Conservation (phyloP, 2,888 invertebrate species). For the Xestia sexstrigata region DNA sequence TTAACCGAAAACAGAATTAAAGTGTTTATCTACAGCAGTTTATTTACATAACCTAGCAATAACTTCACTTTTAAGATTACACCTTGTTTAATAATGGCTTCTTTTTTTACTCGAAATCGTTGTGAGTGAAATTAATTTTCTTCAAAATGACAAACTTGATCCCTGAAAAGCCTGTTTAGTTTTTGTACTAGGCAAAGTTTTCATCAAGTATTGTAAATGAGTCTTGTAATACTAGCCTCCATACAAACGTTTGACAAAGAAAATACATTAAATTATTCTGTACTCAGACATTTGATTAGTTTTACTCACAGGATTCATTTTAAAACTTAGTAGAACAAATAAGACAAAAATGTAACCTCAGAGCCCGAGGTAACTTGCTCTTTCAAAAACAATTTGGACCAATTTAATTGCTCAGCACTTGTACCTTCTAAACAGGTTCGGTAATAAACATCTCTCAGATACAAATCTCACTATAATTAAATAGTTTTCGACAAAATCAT, state of each 20-base stretch:
- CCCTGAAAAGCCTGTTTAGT: conserved; percentile 6
- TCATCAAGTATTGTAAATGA: background rate
- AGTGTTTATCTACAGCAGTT: conserved; percentile 17
- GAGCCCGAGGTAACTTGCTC: background rate
- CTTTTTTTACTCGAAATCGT: background rate
- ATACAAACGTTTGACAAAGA: background rate
- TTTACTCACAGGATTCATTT: background rate
- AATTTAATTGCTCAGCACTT: conserved; percentile 25
- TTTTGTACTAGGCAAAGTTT: background rate
- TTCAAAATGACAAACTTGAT: conserved; percentile 4
- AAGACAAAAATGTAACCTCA: background rate
- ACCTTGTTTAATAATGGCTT: background rate
- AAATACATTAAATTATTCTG: background rate
- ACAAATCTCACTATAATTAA: conserved; percentile 51
- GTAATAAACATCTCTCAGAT: conserved; percentile 34
- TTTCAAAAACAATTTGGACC: conserved; percentile 22
- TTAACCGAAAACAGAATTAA: conserved; percentile 41
- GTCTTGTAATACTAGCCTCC: background rate
- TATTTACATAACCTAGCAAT: conserved; percentile 17
- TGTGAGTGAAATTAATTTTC: background rate
- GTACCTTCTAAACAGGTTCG: conserved; percentile 23
- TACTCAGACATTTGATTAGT: background rate
- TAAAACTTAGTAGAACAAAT: background rate
- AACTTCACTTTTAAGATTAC: conserved; percentile 10
- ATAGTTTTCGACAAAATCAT: conserved; percentile 49